Conservation (phyloP, 2,797 vertebrate genomes). For the Acanthopagrus latus region DNA sequence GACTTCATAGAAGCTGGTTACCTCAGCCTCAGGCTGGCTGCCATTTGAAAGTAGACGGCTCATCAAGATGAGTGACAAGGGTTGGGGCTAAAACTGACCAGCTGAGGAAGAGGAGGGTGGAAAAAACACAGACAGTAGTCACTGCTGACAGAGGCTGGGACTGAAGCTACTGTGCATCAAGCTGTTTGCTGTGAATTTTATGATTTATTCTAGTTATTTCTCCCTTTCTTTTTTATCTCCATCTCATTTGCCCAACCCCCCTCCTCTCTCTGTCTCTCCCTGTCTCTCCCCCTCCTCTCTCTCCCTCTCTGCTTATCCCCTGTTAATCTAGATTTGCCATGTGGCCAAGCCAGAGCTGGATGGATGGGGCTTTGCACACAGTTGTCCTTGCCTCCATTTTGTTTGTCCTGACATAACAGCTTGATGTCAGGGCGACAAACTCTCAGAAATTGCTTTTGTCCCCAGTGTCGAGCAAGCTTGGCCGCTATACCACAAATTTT, state of each 20-base stretch:
- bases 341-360: slow-evolving; percentile 73
- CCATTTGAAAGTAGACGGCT: slow-evolving; percentile 70
- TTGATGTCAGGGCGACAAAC: slow-evolving; percentile 64
- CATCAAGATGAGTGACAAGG: slow-evolving; percentile 73
- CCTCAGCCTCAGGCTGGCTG: slow-evolving; percentile 57
- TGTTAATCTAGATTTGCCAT: slow-evolving; percentile 84
- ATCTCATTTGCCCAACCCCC: slow-evolving; percentile 52
- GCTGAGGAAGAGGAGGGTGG: slow-evolving; percentile 31
- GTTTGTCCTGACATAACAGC: slow-evolving; percentile 74
- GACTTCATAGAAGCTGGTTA: slow-evolving; percentile 58
- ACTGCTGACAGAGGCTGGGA: background rate
- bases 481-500: slow-evolving; percentile 37
- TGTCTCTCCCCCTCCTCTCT: slow-evolving; percentile 15
- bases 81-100: slow-evolving; percentile 62
- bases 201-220: slow-evolving; percentile 21
- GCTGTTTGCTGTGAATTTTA: slow-evolving; percentile 7
- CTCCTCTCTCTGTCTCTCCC: background rate
- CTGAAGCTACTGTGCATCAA: slow-evolving; percentile 11
- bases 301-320: slow-evolving; percentile 65
- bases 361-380: slow-evolving; percentile 65
- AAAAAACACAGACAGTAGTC: slow-evolving; percentile 27
- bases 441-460: slow-evolving; percentile 64
- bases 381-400: slow-evolving; percentile 80
- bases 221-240: slow-evolving; percentile 49
- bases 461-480: slow-evolving; percentile 26